These are phyloP conservation scores for Anthoptus insignis DNA, from an alignment of 2,888 invertebrate genomes.

Conservation along the genomic window DNA sequence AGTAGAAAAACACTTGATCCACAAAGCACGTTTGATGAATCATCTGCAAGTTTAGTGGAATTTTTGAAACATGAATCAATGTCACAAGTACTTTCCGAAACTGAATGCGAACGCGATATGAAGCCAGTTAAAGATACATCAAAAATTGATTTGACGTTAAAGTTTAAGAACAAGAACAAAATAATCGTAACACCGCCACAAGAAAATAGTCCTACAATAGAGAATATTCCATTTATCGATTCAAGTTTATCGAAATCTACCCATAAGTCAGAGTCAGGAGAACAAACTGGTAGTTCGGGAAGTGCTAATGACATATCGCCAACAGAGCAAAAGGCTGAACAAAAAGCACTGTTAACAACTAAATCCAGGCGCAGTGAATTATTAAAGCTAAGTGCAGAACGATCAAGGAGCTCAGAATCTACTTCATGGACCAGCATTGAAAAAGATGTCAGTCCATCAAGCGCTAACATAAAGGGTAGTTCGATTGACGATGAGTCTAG, in stretches of 20 bases:
- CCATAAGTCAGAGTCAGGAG: constrained; percentile 76
- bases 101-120: constrained; percentile 74
- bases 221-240: constrained; percentile 83
- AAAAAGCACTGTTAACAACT: constrained; percentile 73
- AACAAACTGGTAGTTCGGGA: constrained; percentile 78
- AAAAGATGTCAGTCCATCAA: constrained; percentile 89
- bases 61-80: constrained; percentile 79
- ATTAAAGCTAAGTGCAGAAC: constrained; percentile 90
- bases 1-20: constrained; percentile 74
- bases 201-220: constrained; percentile 87
- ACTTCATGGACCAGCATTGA: constrained; percentile 94
- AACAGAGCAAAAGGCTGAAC: constrained; percentile 71
- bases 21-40: constrained; percentile 88
- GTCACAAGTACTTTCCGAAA: constrained; percentile 73
- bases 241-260: constrained; percentile 72
- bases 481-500: constrained; percentile 91
- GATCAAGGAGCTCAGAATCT: constrained; percentile 93
- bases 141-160: constrained; percentile 71
- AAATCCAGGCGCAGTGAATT: constrained; percentile 85
- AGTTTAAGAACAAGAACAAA: constrained; percentile 85
- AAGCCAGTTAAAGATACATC: constrained; percentile 60
- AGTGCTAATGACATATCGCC: constrained; percentile 77
- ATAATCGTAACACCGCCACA: constrained; percentile 88
- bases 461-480: constrained; percentile 88
- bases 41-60: constrained; percentile 83